Evolutionary conservation across 2,888 invertebrate genomes (phyloP), one percentile per base, ranked within the genome.

Genomic region (Lycophotia porphyrea): DNA sequence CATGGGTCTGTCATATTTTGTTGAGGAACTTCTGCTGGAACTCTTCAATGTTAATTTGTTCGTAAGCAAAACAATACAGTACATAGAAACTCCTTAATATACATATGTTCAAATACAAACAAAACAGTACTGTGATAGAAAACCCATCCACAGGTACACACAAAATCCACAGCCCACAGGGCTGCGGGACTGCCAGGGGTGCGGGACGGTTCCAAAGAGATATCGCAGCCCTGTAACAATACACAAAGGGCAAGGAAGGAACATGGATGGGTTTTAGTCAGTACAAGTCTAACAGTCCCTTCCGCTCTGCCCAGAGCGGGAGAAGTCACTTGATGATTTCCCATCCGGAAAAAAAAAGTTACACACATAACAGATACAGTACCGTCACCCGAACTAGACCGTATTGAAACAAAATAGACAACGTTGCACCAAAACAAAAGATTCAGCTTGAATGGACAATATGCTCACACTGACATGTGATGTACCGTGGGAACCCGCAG

Each of bases 401-500:
- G 36, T 49, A 42, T 74, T 55, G 31, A 74, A 68, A 71, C 63
- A 47, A 81, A 80, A 55, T 49, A 67, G 39, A 71, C 18, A 27
- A 64, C 24, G n/a, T 15, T 68, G 39, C 58, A 52, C 13, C 47
- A 31, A 80, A 78, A 80, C 76, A 81, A 73, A 71, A 76, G 52
- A 69, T 44, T 58, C 58, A 73, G 65, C 74, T 70, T 77, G 74
- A 86, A 84, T 78, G 65, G 49, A 73, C 75, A 89, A 82, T 86
- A 87, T 74, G 84, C 76, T 79, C 84, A 83, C 78, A 86, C 71
- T 72, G 66, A 31, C 67, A 64, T 81, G 71, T 84, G 78, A 84
- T 80, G 81, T 80, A 81, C 77, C 93, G 93, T 94, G 93, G 90
- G 94, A 94, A 93, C 87, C 71, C 61, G 74, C 83, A 81, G 76